Percentiles rank a stretch among this genome's conserved stretches.
Evolutionary conservation across 2,888 invertebrate species (phyloP).

Genomic region (Tiliacea aurago): DNA sequence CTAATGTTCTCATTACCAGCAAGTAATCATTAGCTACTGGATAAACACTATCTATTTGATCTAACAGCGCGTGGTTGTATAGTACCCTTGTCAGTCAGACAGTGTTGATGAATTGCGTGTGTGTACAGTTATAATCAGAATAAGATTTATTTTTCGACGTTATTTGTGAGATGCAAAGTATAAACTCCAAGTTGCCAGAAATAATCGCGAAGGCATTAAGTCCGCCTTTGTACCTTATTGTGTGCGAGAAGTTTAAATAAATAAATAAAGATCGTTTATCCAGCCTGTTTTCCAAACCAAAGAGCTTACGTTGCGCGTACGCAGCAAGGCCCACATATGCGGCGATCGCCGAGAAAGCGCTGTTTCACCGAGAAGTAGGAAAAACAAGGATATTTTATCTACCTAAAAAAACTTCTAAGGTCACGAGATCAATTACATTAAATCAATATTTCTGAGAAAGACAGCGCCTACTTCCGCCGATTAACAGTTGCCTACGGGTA

Average conservation of each 20-base stretch:
- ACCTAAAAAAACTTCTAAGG: background rate
- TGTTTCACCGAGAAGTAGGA: background rate
- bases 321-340: background rate
- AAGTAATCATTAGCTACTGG: slow-evolving; percentile 51
- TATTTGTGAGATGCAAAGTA: background rate
- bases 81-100: slow-evolving; percentile 35
- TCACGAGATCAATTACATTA: slow-evolving; percentile 17
- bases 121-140: background rate
- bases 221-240: no score
- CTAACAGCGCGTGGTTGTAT: slow-evolving; percentile 9
- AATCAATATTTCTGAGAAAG: slow-evolving; percentile 5
- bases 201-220: background rate
- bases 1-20: slow-evolving; percentile 54
- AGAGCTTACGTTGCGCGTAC: background rate
- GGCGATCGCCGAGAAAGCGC: background rate
- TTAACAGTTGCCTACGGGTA: slow-evolving; percentile 40
- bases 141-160: no score
- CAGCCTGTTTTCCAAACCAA: background rate
- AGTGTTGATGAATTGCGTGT: slow-evolving; percentile 14
- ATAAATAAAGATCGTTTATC: background rate
- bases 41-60: slow-evolving; percentile 49
- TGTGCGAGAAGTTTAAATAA: no score
- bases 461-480: slow-evolving; percentile 28
- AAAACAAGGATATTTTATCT: background rate
- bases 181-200: background rate